Base-by-base conservation (phyloP, 37 sponge, comb jelly and placozoan genomes). In the Axinella damicornis region DNA sequence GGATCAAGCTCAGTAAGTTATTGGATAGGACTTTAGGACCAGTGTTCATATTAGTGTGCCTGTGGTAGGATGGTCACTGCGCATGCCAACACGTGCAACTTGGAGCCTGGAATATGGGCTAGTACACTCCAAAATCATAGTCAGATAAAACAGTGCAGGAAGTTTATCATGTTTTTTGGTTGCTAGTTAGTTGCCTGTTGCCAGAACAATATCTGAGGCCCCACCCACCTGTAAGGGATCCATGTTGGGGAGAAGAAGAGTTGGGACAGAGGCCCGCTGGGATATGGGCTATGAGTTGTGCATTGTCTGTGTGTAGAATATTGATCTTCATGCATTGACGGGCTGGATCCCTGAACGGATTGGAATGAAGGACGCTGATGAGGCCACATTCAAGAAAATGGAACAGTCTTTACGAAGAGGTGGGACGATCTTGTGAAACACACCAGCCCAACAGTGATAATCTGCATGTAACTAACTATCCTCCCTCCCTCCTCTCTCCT, bases 281-380 rank as follows among this genome's bases (percentile, higher is more conserved):
- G n/a, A n/a, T n/a, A n/a, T n/a, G n/a, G n/a, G n/a, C n/a, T n/a
- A n/a, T n/a, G n/a, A n/a, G n/a, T 24, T 20, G 18, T 64, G 14
- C 65, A 13, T 75, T 22, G 31, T n/a, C 25, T 66, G n/a, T 18
- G 46, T 57, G 38, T 70, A 95, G 93, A 98, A 96, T 69, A 96
- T 94, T 76, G 99, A 98, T 79, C 86, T 98, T 21, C 89, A 91
- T 68, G 99, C 99, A n/a, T 89, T 98, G n/a, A 98, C 99, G 46
- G 99, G 99, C 24, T 98, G 99, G 99, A 92, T 98, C 4, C 99
- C 99, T 25, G 99, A 98, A 80, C 65, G 99, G 22, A 81, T 94
- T 27, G 61, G 65, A 20, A 63, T 93, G 53, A 90, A 96, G 82
- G 55, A 84, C 0, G 67, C 53, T 1, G 78, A 87, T 21, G 65